Evolutionary conservation across 2,113 vertebrate species (phyloP), one percentile per base, ranked within the genome.

Genomic region (Pelvicachromis taeniatus): DNA sequence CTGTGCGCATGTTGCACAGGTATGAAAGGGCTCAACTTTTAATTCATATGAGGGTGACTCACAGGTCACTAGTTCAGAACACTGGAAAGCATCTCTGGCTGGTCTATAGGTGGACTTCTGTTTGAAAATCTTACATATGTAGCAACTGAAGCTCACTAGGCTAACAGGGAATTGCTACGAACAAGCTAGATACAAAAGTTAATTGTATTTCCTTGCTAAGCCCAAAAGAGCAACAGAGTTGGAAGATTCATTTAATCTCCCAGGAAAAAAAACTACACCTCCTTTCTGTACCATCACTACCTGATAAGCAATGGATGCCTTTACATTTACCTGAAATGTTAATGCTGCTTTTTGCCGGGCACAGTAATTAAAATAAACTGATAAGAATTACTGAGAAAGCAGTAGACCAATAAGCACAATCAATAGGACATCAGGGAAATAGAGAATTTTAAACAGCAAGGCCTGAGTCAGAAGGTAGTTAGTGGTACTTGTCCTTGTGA

Each of bases 281-380:
- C 42, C 23, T 12, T 7, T 29, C 42, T 48, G 23, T 19, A 29
- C 42, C 9, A 73, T 17, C 23, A 29, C 29, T 73, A 48, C 23
- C 68, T 29, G 68, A 73, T 29, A 29, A 48, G 68, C 14, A 19
- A 50, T 0, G 23, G 42, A 29, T 73, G 14, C 68, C 42, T 73
- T 48, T 29, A 73, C 23, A 45, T 73, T 48, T 73, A 50, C 23
- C 16, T 48, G 16, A 45, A 73, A 29, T 50, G 14, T 48, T 48
- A 73, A 73, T 73, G 42, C 68, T 48, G 23, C 5, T 73, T 7
- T 73, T 73, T 0, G 21, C 9, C 40, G 48, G 14, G 23, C 23
- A 73, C 68, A 29, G 23, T 73, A 73, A 48, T 73, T 73, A 73
- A 73, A 73, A 50, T 21, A 73, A 50, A 48, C 42, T 48, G 68